phyloP scores from a whole-genome alignment of 2,797 vertebrate species.

The Galagoides demidoff region DNA sequence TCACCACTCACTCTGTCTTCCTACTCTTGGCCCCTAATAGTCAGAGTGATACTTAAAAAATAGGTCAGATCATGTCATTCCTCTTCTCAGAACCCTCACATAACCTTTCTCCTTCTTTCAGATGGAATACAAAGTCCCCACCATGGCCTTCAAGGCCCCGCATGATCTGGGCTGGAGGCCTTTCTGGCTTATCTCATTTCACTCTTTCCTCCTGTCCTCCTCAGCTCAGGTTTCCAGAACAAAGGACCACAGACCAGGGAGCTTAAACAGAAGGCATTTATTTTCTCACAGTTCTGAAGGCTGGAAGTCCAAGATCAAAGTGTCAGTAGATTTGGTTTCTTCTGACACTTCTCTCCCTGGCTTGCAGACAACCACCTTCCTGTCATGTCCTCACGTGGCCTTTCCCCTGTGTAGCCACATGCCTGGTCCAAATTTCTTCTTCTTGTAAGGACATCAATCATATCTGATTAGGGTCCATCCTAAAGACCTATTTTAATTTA shows the following conservation, averaged over 20 bases:
- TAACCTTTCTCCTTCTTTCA: neutral
- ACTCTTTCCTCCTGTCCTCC: neutral
- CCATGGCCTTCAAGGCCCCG: neutral
- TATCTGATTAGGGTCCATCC: neutral
- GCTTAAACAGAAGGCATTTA: neutral
- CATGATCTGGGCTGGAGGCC: fast-evolving
- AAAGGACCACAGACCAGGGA: neutral
- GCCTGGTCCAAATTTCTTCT: neutral
- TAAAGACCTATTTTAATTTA: neutral
- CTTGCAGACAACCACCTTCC: neutral
- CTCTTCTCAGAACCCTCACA: neutral
- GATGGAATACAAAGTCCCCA: neutral
- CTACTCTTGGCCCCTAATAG: neutral
- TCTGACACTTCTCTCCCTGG: neutral
- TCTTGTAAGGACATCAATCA: neutral
- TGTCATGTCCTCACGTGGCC: neutral
- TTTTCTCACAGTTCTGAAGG: neutral
- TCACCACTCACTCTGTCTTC: neutral
- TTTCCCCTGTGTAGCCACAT: neutral
- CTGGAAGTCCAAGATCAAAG: neutral
- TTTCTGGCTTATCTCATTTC: neutral
- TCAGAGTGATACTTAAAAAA: neutral
- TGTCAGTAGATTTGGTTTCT: neutral
- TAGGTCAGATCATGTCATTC: too few relatives aligned
- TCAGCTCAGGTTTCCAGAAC: neutral